Percentiles rank a stretch among this genome's conserved stretches.
Evolutionary conservation across 1,140 invertebrate genomes (phyloP).

Genomic region (Nymphalis io): DNA sequence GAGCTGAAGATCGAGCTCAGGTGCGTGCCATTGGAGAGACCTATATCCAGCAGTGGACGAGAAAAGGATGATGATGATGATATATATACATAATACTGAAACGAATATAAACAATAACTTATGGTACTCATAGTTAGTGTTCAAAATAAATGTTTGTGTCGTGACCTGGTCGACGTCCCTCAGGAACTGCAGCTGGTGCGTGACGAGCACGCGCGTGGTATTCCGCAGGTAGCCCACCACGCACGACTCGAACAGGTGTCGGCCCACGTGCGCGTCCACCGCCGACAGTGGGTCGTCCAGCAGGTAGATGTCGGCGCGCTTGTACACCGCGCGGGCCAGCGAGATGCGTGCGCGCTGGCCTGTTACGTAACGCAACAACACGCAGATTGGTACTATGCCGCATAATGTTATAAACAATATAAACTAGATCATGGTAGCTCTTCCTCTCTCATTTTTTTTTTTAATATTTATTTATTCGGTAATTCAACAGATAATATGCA

Average conservation of each 20-base stretch:
- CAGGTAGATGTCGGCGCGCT: constrained; percentile 90
- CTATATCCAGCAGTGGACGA: no score
- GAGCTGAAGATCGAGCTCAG: no score
- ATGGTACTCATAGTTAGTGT: not conserved
- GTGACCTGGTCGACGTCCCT: constrained; percentile 86
- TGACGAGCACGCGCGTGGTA: constrained; percentile 90
- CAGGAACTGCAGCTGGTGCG: constrained; percentile 94
- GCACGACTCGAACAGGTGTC: constrained; percentile 87
- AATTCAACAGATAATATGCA: no score
- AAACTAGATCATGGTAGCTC: no score
- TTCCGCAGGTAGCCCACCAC: constrained; percentile 85
- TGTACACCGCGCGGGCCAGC: constrained; percentile 91
- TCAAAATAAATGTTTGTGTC: not conserved
- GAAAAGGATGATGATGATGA: no score
- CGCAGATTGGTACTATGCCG: not conserved
- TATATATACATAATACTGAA: no score
- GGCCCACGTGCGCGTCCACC: constrained; percentile 86
- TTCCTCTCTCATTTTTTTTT: no score
- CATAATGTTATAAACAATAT: not conserved
- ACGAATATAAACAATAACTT: no score
- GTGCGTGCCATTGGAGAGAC: no score
- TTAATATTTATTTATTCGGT: no score
- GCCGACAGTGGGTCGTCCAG: constrained; percentile 92
- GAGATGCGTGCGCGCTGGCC: constrained; percentile 94
- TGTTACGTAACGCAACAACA: constrained; percentile 32